Conservation (phyloP, 2,797 vertebrate genomes). For the Dendrocincla tyrannina region DNA sequence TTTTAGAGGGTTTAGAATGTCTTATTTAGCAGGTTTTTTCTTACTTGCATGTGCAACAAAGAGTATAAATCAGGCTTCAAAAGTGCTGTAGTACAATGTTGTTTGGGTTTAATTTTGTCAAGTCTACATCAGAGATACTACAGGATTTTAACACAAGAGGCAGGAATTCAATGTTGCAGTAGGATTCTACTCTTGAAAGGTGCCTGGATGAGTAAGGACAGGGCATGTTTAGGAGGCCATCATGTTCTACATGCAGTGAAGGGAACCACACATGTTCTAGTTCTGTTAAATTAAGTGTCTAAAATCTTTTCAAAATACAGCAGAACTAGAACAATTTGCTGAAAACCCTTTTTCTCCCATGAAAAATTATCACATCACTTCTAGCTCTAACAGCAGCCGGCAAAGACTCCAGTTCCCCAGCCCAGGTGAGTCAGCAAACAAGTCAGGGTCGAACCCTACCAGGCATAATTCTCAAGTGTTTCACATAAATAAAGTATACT, state of each 20-base stretch:
- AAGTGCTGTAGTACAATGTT: neutral
- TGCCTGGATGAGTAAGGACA: neutral
- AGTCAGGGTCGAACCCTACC: neutral
- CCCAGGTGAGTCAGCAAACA: neutral
- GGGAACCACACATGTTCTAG: neutral
- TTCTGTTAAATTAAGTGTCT: neutral
- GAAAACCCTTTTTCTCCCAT: neutral
- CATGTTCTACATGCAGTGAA: neutral
- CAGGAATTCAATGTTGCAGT: neutral
- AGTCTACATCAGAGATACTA: neutral
- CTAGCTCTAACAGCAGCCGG: neutral
- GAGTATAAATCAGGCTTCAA: neutral
- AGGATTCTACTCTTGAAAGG: neutral
- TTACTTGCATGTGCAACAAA: neutral
- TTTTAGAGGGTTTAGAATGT: neutral
- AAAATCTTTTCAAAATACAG: neutral
- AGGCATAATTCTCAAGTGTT: neutral
- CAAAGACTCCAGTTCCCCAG: neutral
- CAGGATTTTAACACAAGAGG: neutral
- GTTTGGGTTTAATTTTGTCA: neutral
- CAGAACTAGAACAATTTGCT: neutral
- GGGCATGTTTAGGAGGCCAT: neutral
- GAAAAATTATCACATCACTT: neutral
- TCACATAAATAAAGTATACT: neutral
- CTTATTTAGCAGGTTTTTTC: neutral